Conservation (phyloP, 2,797 vertebrate genomes). For the Argya squamiceps region DNA sequence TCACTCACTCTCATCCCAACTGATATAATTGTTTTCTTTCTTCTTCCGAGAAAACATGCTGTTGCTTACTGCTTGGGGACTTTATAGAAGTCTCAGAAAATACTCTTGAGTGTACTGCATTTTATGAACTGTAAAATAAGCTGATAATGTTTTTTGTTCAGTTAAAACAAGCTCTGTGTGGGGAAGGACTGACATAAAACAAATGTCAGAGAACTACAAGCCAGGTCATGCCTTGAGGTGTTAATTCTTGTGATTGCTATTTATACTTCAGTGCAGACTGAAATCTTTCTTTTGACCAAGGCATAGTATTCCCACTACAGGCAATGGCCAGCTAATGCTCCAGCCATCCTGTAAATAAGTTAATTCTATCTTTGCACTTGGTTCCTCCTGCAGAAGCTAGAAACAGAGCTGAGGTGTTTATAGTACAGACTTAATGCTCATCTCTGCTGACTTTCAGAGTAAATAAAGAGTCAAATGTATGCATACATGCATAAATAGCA, state of each 20-base stretch:
- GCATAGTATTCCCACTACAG: background rate
- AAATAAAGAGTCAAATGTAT: slow-evolving; percentile 22
- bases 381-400: background rate
- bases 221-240: slow-evolving; percentile 11
- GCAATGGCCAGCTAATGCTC: background rate
- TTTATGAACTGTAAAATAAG: background rate
- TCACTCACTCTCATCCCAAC: background rate
- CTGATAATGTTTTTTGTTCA: background rate
- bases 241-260: slow-evolving; percentile 21
- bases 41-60: background rate
- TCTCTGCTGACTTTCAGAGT: background rate
- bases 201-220: background rate
- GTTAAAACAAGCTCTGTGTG: background rate
- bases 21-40: background rate
- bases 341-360: background rate
- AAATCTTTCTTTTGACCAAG: slow-evolving; percentile 22
- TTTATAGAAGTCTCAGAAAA: background rate
- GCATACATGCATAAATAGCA: no score
- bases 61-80: background rate
- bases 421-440: background rate
- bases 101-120: background rate
- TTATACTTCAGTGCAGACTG: slow-evolving; percentile 11
- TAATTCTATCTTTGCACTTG: background rate
- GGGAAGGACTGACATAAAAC: background rate
- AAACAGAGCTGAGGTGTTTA: slow-evolving; percentile 15